phyloP scores from a whole-genome alignment of 2,797 vertebrate genomes.

The Vespertilio murinus region DNA sequence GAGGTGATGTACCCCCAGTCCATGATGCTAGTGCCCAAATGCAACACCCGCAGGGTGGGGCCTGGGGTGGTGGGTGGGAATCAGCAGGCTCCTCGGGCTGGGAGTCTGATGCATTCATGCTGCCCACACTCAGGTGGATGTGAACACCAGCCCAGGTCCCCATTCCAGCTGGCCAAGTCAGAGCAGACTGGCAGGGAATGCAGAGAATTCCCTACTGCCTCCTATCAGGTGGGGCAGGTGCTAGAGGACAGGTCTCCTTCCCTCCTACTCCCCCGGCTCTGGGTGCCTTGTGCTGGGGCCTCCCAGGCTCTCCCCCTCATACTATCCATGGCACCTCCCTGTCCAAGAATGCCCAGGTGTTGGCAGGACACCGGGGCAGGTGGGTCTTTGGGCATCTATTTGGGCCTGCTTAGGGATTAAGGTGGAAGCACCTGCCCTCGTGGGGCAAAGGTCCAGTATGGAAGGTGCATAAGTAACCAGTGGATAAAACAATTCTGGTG shows the following conservation, averaged over 20 bases:
- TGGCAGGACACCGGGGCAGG: rapidly evolving
- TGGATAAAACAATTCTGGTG: neutral
- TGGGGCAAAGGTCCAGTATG: neutral
- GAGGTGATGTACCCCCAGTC: constrained; percentile 70
- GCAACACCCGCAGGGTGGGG: constrained; percentile 67
- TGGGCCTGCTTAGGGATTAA: neutral
- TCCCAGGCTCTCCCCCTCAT: neutral
- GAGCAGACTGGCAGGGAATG: neutral
- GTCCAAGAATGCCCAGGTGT: neutral
- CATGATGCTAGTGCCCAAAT: constrained; percentile 70
- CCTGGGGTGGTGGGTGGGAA: neutral
- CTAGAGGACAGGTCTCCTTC: neutral
- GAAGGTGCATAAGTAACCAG: neutral
- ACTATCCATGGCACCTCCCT: neutral
- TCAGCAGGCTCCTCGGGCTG: neutral
- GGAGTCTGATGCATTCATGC: neutral
- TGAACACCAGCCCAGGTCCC: neutral
- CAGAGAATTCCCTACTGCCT: neutral
- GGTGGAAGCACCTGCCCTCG: neutral
- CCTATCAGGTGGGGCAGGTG: neutral
- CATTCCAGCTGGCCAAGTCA: neutral
- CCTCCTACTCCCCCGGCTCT: neutral
- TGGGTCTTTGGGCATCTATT: neutral
- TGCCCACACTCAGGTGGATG: neutral
- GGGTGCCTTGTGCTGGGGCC: neutral